Conservation (phyloP, 1,140 invertebrate species). For the Apolygus lucorum region DNA sequence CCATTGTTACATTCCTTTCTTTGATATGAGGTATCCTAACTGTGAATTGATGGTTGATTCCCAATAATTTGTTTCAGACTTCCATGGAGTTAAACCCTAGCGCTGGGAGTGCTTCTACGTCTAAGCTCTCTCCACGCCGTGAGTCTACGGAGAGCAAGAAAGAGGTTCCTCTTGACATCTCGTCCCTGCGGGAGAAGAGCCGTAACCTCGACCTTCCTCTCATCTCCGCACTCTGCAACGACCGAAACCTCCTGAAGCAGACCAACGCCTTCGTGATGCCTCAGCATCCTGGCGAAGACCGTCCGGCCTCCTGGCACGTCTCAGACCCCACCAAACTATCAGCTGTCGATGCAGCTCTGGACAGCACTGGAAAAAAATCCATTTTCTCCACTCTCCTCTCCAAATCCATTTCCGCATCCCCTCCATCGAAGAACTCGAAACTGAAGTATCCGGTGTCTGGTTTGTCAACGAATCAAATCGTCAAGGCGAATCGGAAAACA, state of each 20-base stretch:
- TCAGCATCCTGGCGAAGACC: constrained; percentile 57
- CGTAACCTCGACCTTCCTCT: constrained; percentile 77
- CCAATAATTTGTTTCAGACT: not conserved
- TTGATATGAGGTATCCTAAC: too few relatives aligned
- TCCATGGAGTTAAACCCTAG: not conserved
- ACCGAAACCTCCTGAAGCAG: constrained; percentile 72
- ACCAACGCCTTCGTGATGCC: constrained; percentile 72
- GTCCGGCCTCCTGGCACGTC: constrained; percentile 34
- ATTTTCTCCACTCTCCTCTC: constrained; percentile 31
- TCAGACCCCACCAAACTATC: not conserved
- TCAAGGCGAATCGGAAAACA: constrained; percentile 47
- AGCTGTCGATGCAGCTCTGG: not conserved
- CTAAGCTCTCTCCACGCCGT: constrained; percentile 12
- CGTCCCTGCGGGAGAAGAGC: constrained; percentile 72
- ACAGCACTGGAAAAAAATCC: constrained; percentile 25
- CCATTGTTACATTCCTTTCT: too few relatives aligned
- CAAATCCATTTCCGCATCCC: constrained; percentile 22
- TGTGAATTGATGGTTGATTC: too few relatives aligned
- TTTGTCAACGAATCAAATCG: constrained; percentile 48
- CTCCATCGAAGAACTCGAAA: constrained; percentile 30
- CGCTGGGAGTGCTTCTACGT: constrained; percentile 5
- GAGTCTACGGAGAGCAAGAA: constrained; percentile 24
- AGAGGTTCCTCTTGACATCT: constrained; percentile 59
- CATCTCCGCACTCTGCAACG: constrained; percentile 82
- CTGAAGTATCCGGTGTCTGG: constrained; percentile 52